A percentile compares a stretch with the other conserved stretches of the same genome.
phyloP scores from a whole-genome alignment of 2,797 vertebrate species.

The Micropoecilia bifurca region DNA sequence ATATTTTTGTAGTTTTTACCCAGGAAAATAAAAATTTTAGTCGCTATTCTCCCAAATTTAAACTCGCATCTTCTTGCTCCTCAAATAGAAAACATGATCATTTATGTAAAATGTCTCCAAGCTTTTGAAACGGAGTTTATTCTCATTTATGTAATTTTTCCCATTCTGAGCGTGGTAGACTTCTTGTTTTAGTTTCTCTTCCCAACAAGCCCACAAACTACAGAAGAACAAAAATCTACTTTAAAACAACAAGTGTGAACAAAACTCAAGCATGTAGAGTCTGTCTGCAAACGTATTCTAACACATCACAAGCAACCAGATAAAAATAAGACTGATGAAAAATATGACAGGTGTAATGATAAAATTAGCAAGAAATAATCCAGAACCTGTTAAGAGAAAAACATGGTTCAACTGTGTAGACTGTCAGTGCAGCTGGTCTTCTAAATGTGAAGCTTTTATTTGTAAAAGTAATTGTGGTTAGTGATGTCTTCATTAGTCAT shows the following conservation, averaged over 20 bases:
- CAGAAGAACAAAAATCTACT: neutral
- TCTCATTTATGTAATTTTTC: neutral
- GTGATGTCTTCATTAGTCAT: conserved; percentile 33
- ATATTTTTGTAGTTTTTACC: neutral
- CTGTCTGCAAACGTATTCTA: neutral
- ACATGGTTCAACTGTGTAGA: neutral
- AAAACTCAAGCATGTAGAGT: neutral
- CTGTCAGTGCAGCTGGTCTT: neutral
- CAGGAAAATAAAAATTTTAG: neutral
- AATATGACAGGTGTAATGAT: neutral
- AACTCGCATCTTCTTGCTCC: neutral
- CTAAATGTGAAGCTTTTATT: conserved; percentile 21
- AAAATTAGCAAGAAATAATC: neutral
- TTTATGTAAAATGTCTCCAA: neutral
- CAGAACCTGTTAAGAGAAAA: neutral
- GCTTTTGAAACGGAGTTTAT: neutral
- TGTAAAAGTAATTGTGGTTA: conserved; percentile 20
- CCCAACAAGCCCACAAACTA: neutral
- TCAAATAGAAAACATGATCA: neutral
- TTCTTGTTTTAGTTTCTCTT: conserved; percentile 37
- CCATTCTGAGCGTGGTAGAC: conserved; percentile 27
- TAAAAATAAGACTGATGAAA: neutral
- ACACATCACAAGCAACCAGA: neutral
- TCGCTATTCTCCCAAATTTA: neutral
- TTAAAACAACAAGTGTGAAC: neutral